Percentiles rank a stretch among this genome's conserved stretches.
These are phyloP conservation scores for Drosophila biarmipes DNA, from an alignment of 1,140 invertebrate species.

Conservation along the genomic window DNA sequence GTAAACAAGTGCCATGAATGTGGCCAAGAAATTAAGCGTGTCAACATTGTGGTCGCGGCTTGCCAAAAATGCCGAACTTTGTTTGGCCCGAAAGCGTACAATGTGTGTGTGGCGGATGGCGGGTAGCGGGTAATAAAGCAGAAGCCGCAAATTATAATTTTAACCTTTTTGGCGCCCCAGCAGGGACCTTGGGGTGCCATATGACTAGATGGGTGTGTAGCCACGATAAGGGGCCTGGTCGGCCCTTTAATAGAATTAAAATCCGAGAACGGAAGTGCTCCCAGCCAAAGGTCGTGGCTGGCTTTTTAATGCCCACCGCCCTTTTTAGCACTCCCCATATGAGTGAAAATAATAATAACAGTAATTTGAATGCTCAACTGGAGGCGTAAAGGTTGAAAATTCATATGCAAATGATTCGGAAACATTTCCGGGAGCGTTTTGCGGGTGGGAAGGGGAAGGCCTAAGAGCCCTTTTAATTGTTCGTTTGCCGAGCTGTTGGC, in stretches of 20 bases:
- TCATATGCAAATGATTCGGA: conserved; percentile 82
- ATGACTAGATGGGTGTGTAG: conserved; percentile 10
- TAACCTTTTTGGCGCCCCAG: conserved; percentile 63
- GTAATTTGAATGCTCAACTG: conserved; percentile 78
- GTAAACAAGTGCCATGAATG: conserved; percentile 78
- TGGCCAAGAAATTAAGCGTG: conserved; percentile 80
- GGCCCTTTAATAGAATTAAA: conserved; percentile 75
- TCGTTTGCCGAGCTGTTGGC: conserved; percentile 23
- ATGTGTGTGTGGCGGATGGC: conserved; percentile 56
- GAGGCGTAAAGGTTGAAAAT: conserved; percentile 73
- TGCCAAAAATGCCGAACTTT: conserved; percentile 72
- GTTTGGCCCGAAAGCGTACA: conserved; percentile 25
- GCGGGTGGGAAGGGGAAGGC: background rate
- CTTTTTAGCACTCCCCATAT: conserved; percentile 46
- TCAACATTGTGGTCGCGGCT: conserved; percentile 60
- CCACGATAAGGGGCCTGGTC: conserved; percentile 63
- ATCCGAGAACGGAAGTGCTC: conserved; percentile 66
- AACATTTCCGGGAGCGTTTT: conserved; percentile 30
- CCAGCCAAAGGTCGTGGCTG: conserved; percentile 71
- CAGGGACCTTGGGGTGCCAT: conserved; percentile 1
- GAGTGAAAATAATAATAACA: conserved; percentile 82
- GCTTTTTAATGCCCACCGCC: conserved; percentile 65
- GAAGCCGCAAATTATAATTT: conserved; percentile 80
- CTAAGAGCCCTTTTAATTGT: conserved; percentile 59
- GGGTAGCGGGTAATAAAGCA: conserved; percentile 69